Evolutionary conservation across 2,888 invertebrate genomes (phyloP), one percentile per base, ranked within the genome.

Genomic region (Icerya purchasi): DNA sequence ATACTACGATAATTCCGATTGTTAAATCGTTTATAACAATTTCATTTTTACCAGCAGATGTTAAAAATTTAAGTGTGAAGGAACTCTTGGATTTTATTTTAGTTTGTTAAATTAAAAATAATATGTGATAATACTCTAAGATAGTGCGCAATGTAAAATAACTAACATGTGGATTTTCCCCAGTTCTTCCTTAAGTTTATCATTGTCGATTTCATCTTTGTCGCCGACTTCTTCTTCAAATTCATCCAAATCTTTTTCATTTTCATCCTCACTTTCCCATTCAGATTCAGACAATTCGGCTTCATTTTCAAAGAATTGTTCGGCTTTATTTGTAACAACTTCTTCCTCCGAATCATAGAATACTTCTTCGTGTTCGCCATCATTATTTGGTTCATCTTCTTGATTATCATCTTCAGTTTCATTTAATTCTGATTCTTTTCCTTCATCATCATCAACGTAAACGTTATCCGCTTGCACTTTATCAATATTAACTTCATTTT

Each of bases 241-340:
- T 58, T 78, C 75, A 69, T 92, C 91, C 67, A 85, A 71, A 59
- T 80, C 82, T 49, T 78, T 78, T 71, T 90, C 88, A 70, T 91
- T 88, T 71, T 87, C 92, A 68, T 91, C 91, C 0, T 81, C 90
- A 54, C 88, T 88, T 0, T 82, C 88, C 81, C 84, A 87, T 65
- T 91, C 91, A 2, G 86, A 88, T 68, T 91, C 93, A 0, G 90
- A 89, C 36, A 94, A 72, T 68, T 93, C 93, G 0, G 93, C 93
- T 72, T 94, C 93, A 50, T 83, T 78, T 65, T 94, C 93, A 58
- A 93, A 76, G 74, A 89, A 94, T 57, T 85, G 84, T n/a, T 77
- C 76, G 56, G 78, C 77, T 54, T 75, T 74, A n/a, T 53, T 56
- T 24, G 53, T 54, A 62, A 78, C 70, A 69, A 88, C 87, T 71